Evolutionary conservation across 2,797 vertebrate genomes (phyloP).

Genomic region (Esox lucius): DNA sequence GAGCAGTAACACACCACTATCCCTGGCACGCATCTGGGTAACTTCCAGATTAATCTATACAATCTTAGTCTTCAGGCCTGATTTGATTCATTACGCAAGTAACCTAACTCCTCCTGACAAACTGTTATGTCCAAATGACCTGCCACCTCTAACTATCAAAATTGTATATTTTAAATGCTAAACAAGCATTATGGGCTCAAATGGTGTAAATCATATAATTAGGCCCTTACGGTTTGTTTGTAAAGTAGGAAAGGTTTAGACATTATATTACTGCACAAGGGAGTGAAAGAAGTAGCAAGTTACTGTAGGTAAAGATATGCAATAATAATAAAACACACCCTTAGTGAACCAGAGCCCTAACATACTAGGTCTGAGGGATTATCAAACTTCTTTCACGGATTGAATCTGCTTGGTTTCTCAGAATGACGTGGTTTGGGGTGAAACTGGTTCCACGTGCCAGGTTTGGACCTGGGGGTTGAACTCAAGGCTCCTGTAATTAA

Average conservation of each 20-base stretch:
- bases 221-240: background rate
- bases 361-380: background rate
- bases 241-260: background rate
- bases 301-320: background rate
- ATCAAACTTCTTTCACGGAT: background rate
- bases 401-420: background rate
- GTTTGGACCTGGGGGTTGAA: background rate
- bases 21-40: too few relatives aligned
- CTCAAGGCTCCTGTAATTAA: background rate
- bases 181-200: background rate
- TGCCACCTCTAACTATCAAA: background rate
- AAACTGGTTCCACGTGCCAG: too few relatives aligned
- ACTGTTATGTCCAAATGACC: background rate
- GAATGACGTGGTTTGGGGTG: background rate
- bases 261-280: background rate
- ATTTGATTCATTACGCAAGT: background rate
- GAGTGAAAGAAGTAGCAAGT: background rate
- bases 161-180: background rate
- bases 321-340: background rate
- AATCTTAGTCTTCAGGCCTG: background rate
- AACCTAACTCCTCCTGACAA: background rate
- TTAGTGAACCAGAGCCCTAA: background rate
- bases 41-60: too few relatives aligned
- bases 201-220: background rate
- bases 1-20: too few relatives aligned